Evolutionary conservation across 2,113 vertebrate genomes (phyloP), one percentile per base, ranked within the genome.

Genomic region (Aleadryas rufinucha): DNA sequence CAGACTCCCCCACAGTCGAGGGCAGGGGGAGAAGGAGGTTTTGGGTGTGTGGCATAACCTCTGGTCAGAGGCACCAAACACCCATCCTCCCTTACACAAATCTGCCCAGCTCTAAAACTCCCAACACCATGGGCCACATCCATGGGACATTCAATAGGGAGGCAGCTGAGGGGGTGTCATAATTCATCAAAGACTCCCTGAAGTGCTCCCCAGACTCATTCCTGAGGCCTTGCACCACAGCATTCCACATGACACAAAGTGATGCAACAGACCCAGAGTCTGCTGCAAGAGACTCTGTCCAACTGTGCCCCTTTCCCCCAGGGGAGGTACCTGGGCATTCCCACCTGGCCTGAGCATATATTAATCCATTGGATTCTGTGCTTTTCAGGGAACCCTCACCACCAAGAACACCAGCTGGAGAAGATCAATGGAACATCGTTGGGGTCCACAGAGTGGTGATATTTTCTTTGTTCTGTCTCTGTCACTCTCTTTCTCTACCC

Each of bases 371-470:
- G 33, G 56, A 42, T 52, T 44, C 66, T 61, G 31, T 13, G 66
- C 54, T 61, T 83, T 35, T 35, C 1, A 2, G 20, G 45, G 12
- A 4, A 71, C 10, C 45, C 13, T 61, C 16, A 52, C 37, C 37
- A 60, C 45, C 45, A 35, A 42, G 77, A 47, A 37, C 37, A 52
- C 13, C 37, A 61, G 4, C 26, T 24, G 44, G 10, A 83, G 45
- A 61, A 16, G 31, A 71, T 52, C 54, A 60, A 35, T 1, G 0
- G 8, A 44, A 13, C 56, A 44, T 26, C 1, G 0, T 0, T 42
- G 13, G 5, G 13, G 31, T 44, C 56, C 31, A 52, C 8, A 4
- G 37, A 52, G 20, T 20, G 13, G 10, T 35, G 31, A 13, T 20
- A 42, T 24, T 35, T n/a, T 50, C 19, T 42, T 82, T 30, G 30